These are phyloP conservation scores for Hydra vulgaris DNA, from an alignment of 30 jellyfish, hydroid and myxozoan genomes.

Conservation along the genomic window DNA sequence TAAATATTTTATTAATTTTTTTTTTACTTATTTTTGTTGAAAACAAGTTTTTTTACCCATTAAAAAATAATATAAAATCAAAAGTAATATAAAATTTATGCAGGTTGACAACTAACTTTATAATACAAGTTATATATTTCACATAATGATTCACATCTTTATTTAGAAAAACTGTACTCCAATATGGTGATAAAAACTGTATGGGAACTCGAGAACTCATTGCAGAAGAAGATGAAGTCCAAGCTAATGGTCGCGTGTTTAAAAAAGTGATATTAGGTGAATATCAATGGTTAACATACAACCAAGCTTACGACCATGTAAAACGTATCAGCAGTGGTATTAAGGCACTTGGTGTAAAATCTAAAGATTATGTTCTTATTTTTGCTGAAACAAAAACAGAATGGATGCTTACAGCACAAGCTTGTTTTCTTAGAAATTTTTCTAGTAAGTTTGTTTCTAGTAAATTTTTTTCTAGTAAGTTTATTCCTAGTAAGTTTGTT, in stretches of 20 bases:
- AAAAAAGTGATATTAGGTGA: constrained; percentile 84
- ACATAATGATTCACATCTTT: not conserved
- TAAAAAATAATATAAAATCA: too few relatives aligned
- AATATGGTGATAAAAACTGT: constrained; percentile 50
- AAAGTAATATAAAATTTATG: too few relatives aligned
- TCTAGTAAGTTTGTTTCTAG: not conserved
- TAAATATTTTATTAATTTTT: too few relatives aligned
- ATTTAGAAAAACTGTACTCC: constrained; percentile 22
- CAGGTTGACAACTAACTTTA: too few relatives aligned
- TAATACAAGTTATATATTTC: too few relatives aligned
- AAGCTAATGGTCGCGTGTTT: constrained; percentile 84
- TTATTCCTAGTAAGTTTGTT: not conserved
- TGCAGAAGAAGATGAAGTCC: constrained; percentile 90
- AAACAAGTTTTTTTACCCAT: too few relatives aligned
- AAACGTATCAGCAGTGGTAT: constrained; percentile 66
- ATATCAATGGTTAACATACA: constrained; percentile 70
- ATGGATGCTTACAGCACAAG: constrained; percentile 85
- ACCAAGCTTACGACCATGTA: constrained; percentile 44
- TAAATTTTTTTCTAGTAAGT: too few relatives aligned
- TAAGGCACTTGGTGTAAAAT: constrained; percentile 65
- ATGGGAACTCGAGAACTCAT: constrained; percentile 85
- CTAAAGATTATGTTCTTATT: constrained; percentile 46
- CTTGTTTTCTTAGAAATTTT: constrained; percentile 65
- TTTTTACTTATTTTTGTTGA: too few relatives aligned
- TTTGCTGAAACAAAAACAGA: constrained; percentile 97